Base-by-base conservation (phyloP, 2,113 vertebrate species). In the Himantopus leucocephalus region DNA sequence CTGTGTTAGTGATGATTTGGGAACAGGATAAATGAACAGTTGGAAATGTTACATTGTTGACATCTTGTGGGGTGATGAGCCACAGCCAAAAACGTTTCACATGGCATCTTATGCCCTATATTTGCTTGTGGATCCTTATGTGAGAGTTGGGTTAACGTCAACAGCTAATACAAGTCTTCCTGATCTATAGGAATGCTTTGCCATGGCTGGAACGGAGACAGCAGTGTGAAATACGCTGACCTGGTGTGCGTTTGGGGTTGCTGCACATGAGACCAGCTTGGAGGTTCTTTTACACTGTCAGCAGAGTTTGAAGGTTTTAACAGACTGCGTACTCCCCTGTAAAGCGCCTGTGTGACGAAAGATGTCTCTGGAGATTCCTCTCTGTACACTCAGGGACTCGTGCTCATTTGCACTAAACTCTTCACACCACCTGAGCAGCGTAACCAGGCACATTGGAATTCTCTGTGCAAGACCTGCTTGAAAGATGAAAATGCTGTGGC, bases 401-500 rank as follows among this genome's bases (percentile, higher is more conserved):
- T 63, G 55, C 62, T 92, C 27, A 1, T 85, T 82, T 76, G 58
- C 19, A 35, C 8, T 50, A 37, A 83, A 77, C 29, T 26, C 68
- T 87, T 62, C 32, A 68, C 5, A 66, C 34, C n/a, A 20, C 55
- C 29, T 14, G 34, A 88, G 37, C 43, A 43, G 55, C 20, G 8
- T 55, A 52, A 85, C 16, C 17, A 39, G 48, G 34, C 34, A 80
- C 14, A 70, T 66, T 62, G 77, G 39, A 20, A 35, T 35, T 77
- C 75, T 21, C 55, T 84, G 12, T 58, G 16, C 48, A 88, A 82
- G 67, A 53, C 24, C 30, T 73, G 32, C 75, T 59, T 84, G 70
- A 74, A 86, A 89, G 72, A 89, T 43, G 83, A 91, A 96, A 94
- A 91, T 71, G 73, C 73, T 87, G 62, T 53, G 64, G 73, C 34